Evolutionary conservation across 2,113 vertebrate species (phyloP), one percentile per base, ranked within the genome.

Genomic region (Castor canadensis): DNA sequence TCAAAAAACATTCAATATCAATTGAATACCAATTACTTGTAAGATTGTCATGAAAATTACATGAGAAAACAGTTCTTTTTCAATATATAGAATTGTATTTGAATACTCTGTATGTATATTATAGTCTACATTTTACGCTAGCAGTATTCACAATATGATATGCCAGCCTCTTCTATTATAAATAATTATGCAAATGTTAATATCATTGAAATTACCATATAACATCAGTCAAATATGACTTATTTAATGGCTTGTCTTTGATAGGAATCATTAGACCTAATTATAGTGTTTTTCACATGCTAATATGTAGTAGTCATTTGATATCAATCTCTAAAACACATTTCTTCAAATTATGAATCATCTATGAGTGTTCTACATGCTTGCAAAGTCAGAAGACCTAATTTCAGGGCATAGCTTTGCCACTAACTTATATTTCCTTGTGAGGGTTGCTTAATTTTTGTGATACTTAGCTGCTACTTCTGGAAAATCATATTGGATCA

Each of bases 141-240:
- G 24, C n/a, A 79, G 8, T 89, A 76, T 67, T 85, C 75, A 79
- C 1, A 69, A 13, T 79, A 49, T 72, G 28, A 86, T 60, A 76
- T 60, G 7, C 28, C 66, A 47, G 2, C 10, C 10, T 64, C 66
- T 71, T 67, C 45, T 83, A 81, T 64, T 91, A 86, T 72, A 89
- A 95, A 72, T 49, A 93, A 73, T 64, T 40, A 91, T 75, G 6
- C 3, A 96, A 92, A 75, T 79, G 12, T 69, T 72, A 89, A 79
- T 86, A 28, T n/a, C 12, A 58, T 58, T 73, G 28, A 3, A 77
- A 69, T 69, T 86, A 60, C 10, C 52, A 87, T 64, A 56, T 72
- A 90, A 67, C 17, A 7, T 73, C 43, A 72, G 22, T 67, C 4
- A 20, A 88, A 75, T 11, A 12, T 40, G 20, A 69, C 3, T 49